Percentiles rank a stretch among this genome's conserved stretches.
Conservation (phyloP, 2,113 vertebrate species). For the Limnothrissa miodon region DNA sequence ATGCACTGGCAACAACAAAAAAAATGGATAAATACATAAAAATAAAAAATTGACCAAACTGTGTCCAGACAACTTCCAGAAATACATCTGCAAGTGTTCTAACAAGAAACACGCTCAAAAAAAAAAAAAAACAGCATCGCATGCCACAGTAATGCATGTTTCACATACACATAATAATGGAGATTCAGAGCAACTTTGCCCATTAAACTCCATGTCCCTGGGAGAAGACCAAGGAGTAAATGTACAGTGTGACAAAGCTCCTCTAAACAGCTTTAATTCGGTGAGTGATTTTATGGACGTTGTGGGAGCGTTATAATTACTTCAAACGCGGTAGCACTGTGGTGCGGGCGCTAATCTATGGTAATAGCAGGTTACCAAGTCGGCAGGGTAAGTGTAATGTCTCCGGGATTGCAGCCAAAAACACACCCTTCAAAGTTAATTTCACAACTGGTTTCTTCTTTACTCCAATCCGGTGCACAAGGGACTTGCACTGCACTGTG, state of each 20-base stretch:
- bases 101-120: background rate
- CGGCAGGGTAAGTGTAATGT: conserved; percentile 65
- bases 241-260: conserved; percentile 44
- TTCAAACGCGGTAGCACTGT: conserved; percentile 62
- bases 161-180: background rate
- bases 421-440: conserved; percentile 56
- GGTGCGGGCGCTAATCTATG: conserved; percentile 70
- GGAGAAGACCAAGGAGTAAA: conserved; percentile 38
- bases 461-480: background rate
- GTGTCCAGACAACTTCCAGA: conserved; percentile 34
- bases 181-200: background rate
- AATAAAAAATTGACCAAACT: conserved; percentile 12
- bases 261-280: conserved; percentile 52
- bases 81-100: conserved; percentile 29
- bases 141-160: background rate
- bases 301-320: conserved; percentile 73
- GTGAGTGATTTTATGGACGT: conserved; percentile 66
- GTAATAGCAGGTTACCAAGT: conserved; percentile 67
- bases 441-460: conserved; percentile 50
- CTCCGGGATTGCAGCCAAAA: conserved; percentile 71
- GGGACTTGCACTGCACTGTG: conserved; percentile 50
- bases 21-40: background rate
- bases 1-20: too few species aligned
- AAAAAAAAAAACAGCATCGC: background rate
- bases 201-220: conserved; percentile 21